Base-by-base conservation (phyloP, 2,888 invertebrate genomes). In the Ochlodes sylvanus region DNA sequence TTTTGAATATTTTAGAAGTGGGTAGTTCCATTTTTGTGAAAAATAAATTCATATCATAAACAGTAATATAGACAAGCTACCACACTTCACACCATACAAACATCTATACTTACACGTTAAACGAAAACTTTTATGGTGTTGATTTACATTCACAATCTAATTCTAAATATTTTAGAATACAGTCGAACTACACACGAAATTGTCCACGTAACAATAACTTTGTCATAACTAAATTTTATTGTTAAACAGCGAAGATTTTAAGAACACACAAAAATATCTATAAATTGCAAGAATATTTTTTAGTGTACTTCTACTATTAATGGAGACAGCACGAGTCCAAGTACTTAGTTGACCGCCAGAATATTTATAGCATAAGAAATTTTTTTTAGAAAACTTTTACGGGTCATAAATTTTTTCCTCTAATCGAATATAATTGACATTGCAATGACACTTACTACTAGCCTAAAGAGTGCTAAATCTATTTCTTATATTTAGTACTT, bases 351-450 rank as follows among this genome's bases (percentile, higher is more conserved):
- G 68, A 56, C 41, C 62, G 56, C 57, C 50, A n/a, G 56, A 57
- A 63, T 68, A 63, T 52, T 57, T 52, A 47, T 63, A 63, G 68
- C 57, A 38, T 68, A 63, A 57, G 68, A 68, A 61, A 62, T 41
- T 62, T 63, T 68, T 85, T 86, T 89, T 91, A 90, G 89, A 91
- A 91, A 89, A 91, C 89, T 85, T 83, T 88, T 75, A 89, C 87
- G 85, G 83, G 88, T 84, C 85, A 84, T 84, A 84, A 70, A 81
- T 84, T 84, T 82, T 84, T 83, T 78, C 73, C 84, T 87, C 92
- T 93, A 93, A 87, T 92, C 88, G 86, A 90, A 93, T 92, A 93
- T 93, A 93, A 93, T 93, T 93, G 92, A 93, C 92, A 89, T 91
- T 85, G 90, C 91, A 85, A 90, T 90, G 89, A 91, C 89, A 88